Conservation (phyloP, 2,113 vertebrate genomes). For the Plotosus lineatus region DNA sequence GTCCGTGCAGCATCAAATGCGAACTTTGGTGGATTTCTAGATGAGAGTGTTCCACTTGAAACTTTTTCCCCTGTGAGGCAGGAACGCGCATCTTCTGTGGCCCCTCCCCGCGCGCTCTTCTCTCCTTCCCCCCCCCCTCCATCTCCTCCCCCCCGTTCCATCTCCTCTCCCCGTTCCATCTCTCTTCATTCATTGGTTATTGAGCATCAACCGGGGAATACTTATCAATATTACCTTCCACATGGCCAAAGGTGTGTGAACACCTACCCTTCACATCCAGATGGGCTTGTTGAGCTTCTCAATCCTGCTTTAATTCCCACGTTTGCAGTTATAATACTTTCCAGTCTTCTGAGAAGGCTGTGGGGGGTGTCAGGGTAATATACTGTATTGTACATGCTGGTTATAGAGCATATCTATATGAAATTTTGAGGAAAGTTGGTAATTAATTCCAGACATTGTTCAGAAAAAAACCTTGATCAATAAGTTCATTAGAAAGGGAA, state of each 20-base stretch:
- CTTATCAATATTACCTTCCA: background rate
- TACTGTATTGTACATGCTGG: no score
- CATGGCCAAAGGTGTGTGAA: background rate
- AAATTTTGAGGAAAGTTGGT: no score
- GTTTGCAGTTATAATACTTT: background rate
- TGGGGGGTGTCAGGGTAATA: no score
- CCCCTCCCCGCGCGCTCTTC: no score
- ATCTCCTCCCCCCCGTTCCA: background rate
- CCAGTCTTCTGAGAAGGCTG: background rate
- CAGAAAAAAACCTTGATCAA: no score
- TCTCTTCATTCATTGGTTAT: slow-evolving; percentile 28
- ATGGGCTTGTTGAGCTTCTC: no score
- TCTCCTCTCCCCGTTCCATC: background rate
- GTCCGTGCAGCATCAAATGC: background rate
- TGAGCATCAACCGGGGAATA: slow-evolving; percentile 55
- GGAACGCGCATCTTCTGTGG: background rate
- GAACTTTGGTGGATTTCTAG: background rate
- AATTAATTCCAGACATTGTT: no score
- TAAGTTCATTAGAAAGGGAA: no score
- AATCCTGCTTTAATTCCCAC: no score
- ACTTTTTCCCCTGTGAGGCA: slow-evolving; percentile 23
- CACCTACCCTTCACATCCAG: background rate
- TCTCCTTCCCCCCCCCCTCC: background rate
- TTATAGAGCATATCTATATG: no score
- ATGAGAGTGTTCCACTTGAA: background rate